phyloP scores from a whole-genome alignment of 2,797 vertebrate species.

The Semotilus atromaculatus region DNA sequence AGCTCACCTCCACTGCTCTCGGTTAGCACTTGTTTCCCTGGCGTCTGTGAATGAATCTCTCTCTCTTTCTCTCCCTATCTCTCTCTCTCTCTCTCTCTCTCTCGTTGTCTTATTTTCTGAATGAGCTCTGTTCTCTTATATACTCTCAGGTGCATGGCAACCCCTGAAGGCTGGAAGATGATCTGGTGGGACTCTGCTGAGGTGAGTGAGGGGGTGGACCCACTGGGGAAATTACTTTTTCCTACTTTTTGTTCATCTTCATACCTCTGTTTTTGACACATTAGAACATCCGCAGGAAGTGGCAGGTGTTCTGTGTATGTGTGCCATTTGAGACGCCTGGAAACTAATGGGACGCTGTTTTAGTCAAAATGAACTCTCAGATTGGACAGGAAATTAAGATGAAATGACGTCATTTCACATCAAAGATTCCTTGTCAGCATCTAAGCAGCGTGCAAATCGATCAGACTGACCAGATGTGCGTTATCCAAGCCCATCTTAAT shows the following conservation, averaged over 20 bases:
- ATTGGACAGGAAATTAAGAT: background rate
- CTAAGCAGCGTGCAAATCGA: background rate
- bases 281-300: conserved; percentile 6
- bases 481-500: background rate
- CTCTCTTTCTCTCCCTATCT: too few relatives aligned
- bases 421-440: conserved; percentile 10
- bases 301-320: background rate
- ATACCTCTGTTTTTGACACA: background rate
- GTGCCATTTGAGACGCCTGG: background rate
- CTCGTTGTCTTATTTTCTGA: too few relatives aligned
- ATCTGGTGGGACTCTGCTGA: conserved; percentile 42
- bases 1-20: conserved; percentile 22
- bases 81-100: too few relatives aligned
- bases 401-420: background rate
- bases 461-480: conserved; percentile 2
- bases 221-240: background rate
- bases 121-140: conserved; percentile 43
- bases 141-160: conserved; percentile 48
- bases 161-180: conserved; percentile 52
- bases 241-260: background rate
- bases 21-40: background rate
- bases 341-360: background rate
- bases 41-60: conserved; percentile 9
- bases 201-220: background rate
- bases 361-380: background rate